Base-by-base conservation (phyloP, 2,113 vertebrate species). In the Nanger granti region DNA sequence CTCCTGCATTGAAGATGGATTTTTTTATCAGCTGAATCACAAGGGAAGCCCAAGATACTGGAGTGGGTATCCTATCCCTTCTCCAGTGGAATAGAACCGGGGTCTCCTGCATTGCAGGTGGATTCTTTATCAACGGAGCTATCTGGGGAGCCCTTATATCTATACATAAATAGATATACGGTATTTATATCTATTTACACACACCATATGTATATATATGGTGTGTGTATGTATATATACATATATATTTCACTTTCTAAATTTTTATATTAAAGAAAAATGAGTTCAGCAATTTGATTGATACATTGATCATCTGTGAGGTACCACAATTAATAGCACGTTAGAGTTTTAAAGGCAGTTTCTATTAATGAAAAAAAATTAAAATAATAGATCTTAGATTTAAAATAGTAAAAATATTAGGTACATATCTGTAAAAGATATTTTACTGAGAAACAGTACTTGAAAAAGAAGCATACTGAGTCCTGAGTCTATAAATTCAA, bases 281-380 rank as follows among this genome's bases (percentile, higher is more conserved):
- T 88, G 18, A 12, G 97, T 98, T 98, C 97, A 96, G 98, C 98
- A 96, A 97, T 97, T 97, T 96, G 97, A 98, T 97, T 66, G 15
- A 87, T 79, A 47, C 11, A 2, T 97, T 98, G 97, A 98, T 62
- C 41, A 12, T 85, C 87, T 64, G 47, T 98, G 98, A 98, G 84
- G 97, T 80, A n/a, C 26, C 14, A 57, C 86, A 34, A 3, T 89
- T 95, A 62, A 96, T 93, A 98, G 97, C 97, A 98, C 98, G 95
- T 98, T 98, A 97, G 98, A 98, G 97, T 97, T 98, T 97, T 98
- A 98, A 98, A 97, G 97, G 86, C 98, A 94, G 97, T 93, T 97
- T 49, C 31, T 89, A 14, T 31, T 80, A 31, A 20, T 59, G 2
- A 49, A 37, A 0, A 28, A 2, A 24, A 83, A 54, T 49, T 20